A percentile compares a stretch with the other conserved stretches of the same genome.
These are phyloP conservation scores for Actinostola sp. DNA, from an alignment of 92 coral and sea anemone species.

Conservation along the genomic window DNA sequence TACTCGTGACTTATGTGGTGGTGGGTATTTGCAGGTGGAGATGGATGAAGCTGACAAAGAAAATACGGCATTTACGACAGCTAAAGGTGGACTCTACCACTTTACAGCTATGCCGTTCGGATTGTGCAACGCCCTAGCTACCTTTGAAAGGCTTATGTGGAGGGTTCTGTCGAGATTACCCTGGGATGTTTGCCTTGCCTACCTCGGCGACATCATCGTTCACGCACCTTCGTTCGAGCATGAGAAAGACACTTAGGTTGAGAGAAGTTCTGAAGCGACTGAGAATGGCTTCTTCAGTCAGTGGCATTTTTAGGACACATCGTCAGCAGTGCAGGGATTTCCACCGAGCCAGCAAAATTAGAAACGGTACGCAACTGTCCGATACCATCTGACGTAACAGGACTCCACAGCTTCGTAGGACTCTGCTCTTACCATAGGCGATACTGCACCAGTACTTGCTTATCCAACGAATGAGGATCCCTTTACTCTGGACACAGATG, in stretches of 20 bases:
- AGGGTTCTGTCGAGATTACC: conserved; percentile 7
- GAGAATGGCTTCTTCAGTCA: conserved; percentile 14
- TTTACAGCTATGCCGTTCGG: conserved; percentile 13
- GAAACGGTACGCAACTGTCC: conserved; percentile 10
- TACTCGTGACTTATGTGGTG: conserved; percentile 25
- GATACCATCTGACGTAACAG: too few species aligned
- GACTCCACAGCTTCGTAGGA: conserved; percentile 39
- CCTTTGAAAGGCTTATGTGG: conserved; percentile 9
- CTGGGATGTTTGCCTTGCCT: conserved; percentile 13
- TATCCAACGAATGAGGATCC: conserved; percentile 17
- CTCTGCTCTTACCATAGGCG: conserved; percentile 31
- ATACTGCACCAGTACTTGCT: conserved; percentile 33
- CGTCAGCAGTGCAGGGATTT: conserved; percentile 34
- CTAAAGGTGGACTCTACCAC: conserved; percentile 10
- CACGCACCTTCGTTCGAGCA: conserved; percentile 10
- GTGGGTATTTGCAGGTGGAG: conserved; percentile 52
- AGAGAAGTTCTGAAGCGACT: conserved; percentile 33
- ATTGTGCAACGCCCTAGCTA: conserved; percentile 12
- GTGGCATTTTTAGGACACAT: conserved; percentile 52
- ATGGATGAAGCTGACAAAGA: neutral
- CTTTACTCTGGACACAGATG: conserved; percentile 52
- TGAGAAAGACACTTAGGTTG: conserved; percentile 24
- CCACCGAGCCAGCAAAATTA: conserved; percentile 30
- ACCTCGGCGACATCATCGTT: conserved; percentile 24
- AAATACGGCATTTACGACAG: conserved; percentile 11